Percentiles rank a stretch among this genome's conserved stretches.
Conservation (phyloP, 2,888 invertebrate species). For the Caenorhabditis sulstoni region DNA sequence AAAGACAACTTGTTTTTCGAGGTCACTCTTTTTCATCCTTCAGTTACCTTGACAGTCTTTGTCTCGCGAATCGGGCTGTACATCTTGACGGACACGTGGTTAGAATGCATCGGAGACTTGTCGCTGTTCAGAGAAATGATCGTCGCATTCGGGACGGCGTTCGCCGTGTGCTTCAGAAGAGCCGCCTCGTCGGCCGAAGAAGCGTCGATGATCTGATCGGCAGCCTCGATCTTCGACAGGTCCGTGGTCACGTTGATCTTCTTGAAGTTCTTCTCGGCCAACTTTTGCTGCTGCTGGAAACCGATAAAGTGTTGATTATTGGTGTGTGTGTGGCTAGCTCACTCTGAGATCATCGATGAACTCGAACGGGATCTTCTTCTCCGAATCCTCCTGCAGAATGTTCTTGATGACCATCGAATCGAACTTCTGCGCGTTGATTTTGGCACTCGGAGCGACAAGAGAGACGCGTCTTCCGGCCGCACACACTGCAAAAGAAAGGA, state of each 20-base stretch:
- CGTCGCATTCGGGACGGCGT: conserved; percentile 53
- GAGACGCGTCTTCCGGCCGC: conserved; percentile 58
- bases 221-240: conserved; percentile 50
- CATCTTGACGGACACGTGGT: conserved; percentile 60
- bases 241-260: conserved; percentile 55
- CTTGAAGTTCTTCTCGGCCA: conserved; percentile 56
- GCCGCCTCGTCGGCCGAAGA: conserved; percentile 51
- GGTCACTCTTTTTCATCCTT: background rate
- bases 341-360: conserved; percentile 55
- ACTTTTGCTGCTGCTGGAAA: conserved; percentile 52
- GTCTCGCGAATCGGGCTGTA: conserved; percentile 60
- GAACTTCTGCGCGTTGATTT: conserved; percentile 52
- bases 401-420: conserved; percentile 53
- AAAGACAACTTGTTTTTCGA: background rate
- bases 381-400: conserved; percentile 59
- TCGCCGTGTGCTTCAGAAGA: conserved; percentile 42
- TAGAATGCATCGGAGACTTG: conserved; percentile 53
- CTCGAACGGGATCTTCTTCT: conserved; percentile 60
- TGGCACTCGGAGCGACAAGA: conserved; percentile 55
- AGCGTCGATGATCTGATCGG: conserved; percentile 59
- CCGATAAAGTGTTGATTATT: background rate
- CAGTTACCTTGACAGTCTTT: conserved; percentile 50
- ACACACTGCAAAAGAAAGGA: conserved; percentile 34
- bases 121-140: conserved; percentile 59
- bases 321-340: background rate